Percentiles rank a stretch among this genome's conserved stretches.
Conservation (phyloP, 53 echinoderm and acorn worm species). For the Henricia sp. region DNA sequence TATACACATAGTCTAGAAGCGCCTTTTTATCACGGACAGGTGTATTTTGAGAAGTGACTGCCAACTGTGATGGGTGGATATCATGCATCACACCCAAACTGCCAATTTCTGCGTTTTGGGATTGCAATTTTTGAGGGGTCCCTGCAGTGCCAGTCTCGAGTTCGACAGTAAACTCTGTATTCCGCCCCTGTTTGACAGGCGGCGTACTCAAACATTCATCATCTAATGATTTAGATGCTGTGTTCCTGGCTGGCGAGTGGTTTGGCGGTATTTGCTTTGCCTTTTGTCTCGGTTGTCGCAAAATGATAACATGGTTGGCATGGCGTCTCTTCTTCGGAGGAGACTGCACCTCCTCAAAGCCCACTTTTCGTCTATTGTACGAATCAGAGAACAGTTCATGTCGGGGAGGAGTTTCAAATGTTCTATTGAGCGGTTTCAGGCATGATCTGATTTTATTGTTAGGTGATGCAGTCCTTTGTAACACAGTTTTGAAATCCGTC, state of each 20-base stretch:
- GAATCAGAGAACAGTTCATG: too few relatives aligned
- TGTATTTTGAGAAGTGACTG: too few relatives aligned
- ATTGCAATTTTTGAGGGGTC: too few relatives aligned
- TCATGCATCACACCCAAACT: background rate
- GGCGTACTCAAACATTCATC: too few relatives aligned
- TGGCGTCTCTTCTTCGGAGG: conserved; percentile 73
- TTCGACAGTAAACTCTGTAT: conserved; percentile 33
- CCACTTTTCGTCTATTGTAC: background rate
- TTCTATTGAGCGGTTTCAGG: conserved; percentile 9
- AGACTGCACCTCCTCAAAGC: conserved; percentile 17
- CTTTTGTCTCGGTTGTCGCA: conserved; percentile 58
- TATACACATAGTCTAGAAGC: background rate
- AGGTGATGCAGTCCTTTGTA: background rate
- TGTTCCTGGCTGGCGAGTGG: conserved; percentile 3
- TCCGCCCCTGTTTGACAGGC: background rate
- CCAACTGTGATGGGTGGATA: too few relatives aligned
- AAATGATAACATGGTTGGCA: conserved; percentile 74
- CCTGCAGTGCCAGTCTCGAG: conserved; percentile 20
- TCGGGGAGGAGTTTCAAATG: too few relatives aligned
- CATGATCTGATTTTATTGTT: background rate
- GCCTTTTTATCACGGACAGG: too few relatives aligned
- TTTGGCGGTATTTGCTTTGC: conserved; percentile 41
- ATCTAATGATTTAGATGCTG: background rate
- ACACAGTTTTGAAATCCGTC: background rate
- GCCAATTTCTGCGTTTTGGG: too few relatives aligned